Evolutionary conservation across 2,888 invertebrate species (phyloP).

Genomic region (Chironomus tentans): DNA sequence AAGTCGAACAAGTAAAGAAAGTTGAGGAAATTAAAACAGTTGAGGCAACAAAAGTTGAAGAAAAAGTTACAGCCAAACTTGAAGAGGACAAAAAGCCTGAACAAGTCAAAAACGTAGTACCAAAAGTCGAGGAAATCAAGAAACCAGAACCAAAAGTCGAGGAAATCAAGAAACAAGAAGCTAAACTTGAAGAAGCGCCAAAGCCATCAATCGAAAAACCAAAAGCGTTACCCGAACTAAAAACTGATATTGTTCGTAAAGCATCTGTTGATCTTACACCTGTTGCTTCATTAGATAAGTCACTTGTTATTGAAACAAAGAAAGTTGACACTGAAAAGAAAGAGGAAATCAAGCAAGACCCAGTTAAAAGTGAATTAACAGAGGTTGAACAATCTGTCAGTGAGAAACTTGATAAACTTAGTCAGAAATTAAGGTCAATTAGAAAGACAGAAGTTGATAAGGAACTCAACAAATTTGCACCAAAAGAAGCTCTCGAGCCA

Average conservation of each 20-base stretch:
- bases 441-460: slow-evolving; percentile 18
- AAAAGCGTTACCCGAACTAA: background rate
- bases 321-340: slow-evolving; percentile 11
- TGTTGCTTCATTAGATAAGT: slow-evolving; percentile 24
- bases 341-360: slow-evolving; percentile 10
- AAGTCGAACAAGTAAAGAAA: slow-evolving; percentile 29
- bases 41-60: too few relatives aligned
- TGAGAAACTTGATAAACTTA: slow-evolving; percentile 26
- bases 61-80: too few relatives aligned
- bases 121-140: background rate
- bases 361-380: slow-evolving; percentile 11
- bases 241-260: slow-evolving; percentile 29
- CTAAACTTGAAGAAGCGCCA: slow-evolving; percentile 22
- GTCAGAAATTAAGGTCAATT: slow-evolving; percentile 15
- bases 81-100: too few relatives aligned
- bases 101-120: background rate
- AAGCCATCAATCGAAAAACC: slow-evolving; percentile 21
- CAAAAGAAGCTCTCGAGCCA: background rate
- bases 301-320: slow-evolving; percentile 14
- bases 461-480: background rate
- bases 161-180: background rate
- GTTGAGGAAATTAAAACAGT: slow-evolving; percentile 22
- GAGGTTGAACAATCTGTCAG: slow-evolving; percentile 25
- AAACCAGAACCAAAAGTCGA: too few relatives aligned
- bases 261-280: slow-evolving; percentile 28